Evolutionary conservation across 2,113 vertebrate species (phyloP).

Genomic region (Orientallactaga bullata): DNA sequence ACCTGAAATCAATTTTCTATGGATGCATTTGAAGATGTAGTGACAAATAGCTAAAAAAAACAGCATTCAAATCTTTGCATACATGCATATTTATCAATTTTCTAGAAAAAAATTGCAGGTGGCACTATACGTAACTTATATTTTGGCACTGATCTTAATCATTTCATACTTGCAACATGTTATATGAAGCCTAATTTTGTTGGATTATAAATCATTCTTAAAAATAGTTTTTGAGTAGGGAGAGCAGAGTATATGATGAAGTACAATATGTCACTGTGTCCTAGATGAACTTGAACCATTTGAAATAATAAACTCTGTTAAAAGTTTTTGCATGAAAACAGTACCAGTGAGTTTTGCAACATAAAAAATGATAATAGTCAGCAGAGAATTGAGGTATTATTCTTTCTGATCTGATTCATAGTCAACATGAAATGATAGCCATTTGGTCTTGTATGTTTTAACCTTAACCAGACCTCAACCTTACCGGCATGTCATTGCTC

Average conservation of each 20-base stretch:
- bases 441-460: neutral
- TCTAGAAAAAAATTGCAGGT: slow-evolving; percentile 61
- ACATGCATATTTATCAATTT: slow-evolving; percentile 63
- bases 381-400: neutral
- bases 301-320: slow-evolving; percentile 3
- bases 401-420: neutral
- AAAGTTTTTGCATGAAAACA: slow-evolving; percentile 29
- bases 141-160: slow-evolving; percentile 38
- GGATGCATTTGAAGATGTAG: slow-evolving; percentile 56
- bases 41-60: slow-evolving; percentile 47
- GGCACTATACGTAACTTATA: slow-evolving; percentile 34
- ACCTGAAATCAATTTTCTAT: slow-evolving; percentile 48
- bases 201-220: slow-evolving; percentile 24
- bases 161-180: slow-evolving; percentile 28
- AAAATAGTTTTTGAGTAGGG: slow-evolving; percentile 20
- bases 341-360: slow-evolving; percentile 1
- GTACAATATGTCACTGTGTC: neutral
- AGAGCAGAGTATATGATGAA: neutral
- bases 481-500: neutral
- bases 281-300: slow-evolving; percentile 22
- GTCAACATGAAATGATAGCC: neutral
- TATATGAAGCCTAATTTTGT: slow-evolving; percentile 6
- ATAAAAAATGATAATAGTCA: neutral
- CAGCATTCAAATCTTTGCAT: slow-evolving; percentile 12
- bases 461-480: neutral